These are phyloP conservation scores for Melierax canorus DNA, from an alignment of 2,113 vertebrate genomes.

Conservation along the genomic window DNA sequence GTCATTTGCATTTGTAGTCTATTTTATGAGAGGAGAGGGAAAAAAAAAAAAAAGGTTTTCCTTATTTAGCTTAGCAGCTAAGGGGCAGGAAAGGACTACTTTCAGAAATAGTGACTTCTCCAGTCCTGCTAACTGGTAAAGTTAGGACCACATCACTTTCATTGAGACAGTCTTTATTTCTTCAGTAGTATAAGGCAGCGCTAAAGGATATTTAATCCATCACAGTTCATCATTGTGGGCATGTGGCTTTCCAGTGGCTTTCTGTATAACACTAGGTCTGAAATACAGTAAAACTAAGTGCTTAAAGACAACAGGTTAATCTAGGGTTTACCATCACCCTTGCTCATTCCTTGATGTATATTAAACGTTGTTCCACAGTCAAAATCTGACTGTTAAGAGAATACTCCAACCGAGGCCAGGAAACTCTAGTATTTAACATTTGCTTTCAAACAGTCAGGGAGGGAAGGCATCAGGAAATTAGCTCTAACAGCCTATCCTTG, in stretches of 20 bases:
- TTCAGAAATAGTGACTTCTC: not conserved
- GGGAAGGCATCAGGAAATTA: not conserved
- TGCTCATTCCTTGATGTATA: not conserved
- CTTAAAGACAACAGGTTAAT: not conserved
- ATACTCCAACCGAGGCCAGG: not conserved
- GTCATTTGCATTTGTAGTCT: too few relatives aligned
- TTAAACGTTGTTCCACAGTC: not conserved
- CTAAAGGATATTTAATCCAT: not conserved
- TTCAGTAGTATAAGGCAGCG: not conserved
- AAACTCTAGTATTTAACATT: not conserved
- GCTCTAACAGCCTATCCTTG: not conserved
- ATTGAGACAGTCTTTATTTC: not conserved
- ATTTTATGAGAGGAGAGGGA: not conserved
- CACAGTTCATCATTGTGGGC: not conserved
- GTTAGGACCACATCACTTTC: not conserved
- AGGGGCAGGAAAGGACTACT: not conserved
- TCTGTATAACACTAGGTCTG: not conserved
- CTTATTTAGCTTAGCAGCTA: not conserved
- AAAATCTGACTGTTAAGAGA: not conserved
- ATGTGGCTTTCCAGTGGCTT: not conserved
- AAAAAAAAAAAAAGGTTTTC: not conserved
- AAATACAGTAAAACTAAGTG: not conserved
- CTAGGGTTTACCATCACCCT: not conserved
- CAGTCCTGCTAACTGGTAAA: not conserved
- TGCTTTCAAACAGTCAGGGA: not conserved